phyloP scores from a whole-genome alignment of 2,888 invertebrate species.

The Agrotis clavis region DNA sequence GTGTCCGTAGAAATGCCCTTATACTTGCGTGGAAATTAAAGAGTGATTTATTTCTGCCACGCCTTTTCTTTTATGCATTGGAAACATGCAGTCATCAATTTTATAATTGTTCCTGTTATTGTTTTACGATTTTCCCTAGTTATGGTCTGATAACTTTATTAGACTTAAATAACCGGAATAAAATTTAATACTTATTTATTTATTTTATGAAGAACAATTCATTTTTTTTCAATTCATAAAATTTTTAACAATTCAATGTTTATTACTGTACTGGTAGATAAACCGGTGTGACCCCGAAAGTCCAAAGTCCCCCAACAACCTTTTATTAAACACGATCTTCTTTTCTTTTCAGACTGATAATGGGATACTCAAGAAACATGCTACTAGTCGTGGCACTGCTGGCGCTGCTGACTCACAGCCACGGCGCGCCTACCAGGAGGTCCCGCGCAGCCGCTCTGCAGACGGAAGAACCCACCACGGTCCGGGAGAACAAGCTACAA shows the following conservation, averaged over 20 bases:
- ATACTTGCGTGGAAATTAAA: conserved; percentile 28
- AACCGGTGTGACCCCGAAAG: no score
- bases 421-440: conserved; percentile 82
- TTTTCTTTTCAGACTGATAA: conserved; percentile 79
- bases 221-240: no score
- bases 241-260: no score
- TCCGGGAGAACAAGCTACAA: conserved; percentile 82
- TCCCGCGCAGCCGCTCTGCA: conserved; percentile 78
- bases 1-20: no score
- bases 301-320: neutral
- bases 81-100: neutral
- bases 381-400: conserved; percentile 77
- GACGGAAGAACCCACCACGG: conserved; percentile 70
- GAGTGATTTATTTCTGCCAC: conserved; percentile 44
- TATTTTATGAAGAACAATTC: neutral
- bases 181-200: neutral
- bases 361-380: conserved; percentile 78
- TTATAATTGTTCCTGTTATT: neutral
- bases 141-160: conserved; percentile 7
- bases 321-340: conserved; percentile 30
- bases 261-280: neutral
- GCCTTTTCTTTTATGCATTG: conserved; percentile 15
- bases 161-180: neutral
- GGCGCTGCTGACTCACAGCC: conserved; percentile 73
- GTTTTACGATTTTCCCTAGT: neutral